Base-by-base conservation (phyloP, 2,797 vertebrate genomes). In the Benthosema pterotum region DNA sequence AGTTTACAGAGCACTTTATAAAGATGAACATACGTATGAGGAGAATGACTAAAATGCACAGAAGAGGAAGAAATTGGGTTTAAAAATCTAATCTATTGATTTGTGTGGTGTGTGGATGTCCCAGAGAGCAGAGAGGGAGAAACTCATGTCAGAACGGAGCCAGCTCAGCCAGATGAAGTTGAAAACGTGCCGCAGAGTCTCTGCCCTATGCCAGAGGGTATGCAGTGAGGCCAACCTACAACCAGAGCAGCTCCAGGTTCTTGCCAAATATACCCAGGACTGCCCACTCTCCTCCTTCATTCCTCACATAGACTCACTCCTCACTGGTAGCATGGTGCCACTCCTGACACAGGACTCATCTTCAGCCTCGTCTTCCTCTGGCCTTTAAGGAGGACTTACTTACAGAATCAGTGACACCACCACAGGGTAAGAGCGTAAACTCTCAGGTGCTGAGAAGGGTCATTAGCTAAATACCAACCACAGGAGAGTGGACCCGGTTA, bases 231-330 rank as follows among this genome's bases (percentile, higher is more conserved):
- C 96, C 9, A 92, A 92, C 5, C 91, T 98, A 50, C 94, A 89
- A 81, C 94, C 93, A 0, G 95, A 97, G 63, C 97, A 99, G 81
- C 94, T 98, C 63, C 95, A 97, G 72, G 93, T 97, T 57, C 92
- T 99, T 4, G 92, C 95, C 75, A 98, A 95, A 75, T 98, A 96
- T 71, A 93, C 94, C 16, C 84, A 91, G 0, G 95, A 96, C 64
- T 98, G 96, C 80, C 96, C 96, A 0, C 92, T 98, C 60, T 93
- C 93, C 1, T 90, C 95, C 18, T 68, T 95, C 42, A 74, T 93
- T 46, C 92, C 92, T 0, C 92, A 93, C 64, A 58, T 78, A 54
- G 78, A 87, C 46, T 5, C 79, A 11, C 60, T 78, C 52, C 71
- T 82, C 48, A 67, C 67, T 19, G 75, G 71, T 52, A 54, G 61